Evolutionary conservation across 2,888 invertebrate genomes (phyloP), one percentile per base, ranked within the genome.

Genomic region (Drosophila histrio): DNA sequence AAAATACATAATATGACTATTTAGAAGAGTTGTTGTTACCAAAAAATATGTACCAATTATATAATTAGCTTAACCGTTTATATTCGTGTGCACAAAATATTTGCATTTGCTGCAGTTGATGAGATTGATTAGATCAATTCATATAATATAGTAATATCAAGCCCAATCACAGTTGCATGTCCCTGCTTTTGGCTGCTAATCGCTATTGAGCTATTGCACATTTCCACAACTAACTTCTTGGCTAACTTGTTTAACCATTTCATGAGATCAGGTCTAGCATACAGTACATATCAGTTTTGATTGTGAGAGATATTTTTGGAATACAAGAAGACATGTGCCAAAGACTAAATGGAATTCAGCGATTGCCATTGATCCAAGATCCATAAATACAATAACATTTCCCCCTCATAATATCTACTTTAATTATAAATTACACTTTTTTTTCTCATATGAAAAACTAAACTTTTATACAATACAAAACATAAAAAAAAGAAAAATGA

Each of bases 291-390:
- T 76, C 75, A 76, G 39, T 63, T 70, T 63, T 58, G 59, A 76
- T 72, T 65, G 70, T 72, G 72, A 65, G 39, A 49, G 41, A 50
- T 21, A 32, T 34, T 36, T 46, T 47, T 41, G 49, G 49, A 52
- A 46, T 8, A 17, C n/a, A 4, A 61, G 58, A 73, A 43, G 57
- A 46, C 73, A 73, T 77, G 79, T 79, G 79, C 79, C 79, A 79
- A 82, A 82, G 82, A 79, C 82, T 79, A 49, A 65, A 59, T 49
- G 63, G 61, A 72, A 58, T 54, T 72, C 59, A 68, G 30, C 64
- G 63, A 36, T 73, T 73, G 67, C 58, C 67, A 67, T 67, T 50
- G 52, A 60, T 56, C 22, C 66, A 19, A 43, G 47, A 71, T 69
- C 38, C 34, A 34, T 19, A 43, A 17, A 53, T 9, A 19, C 21